Percentiles rank a stretch among this genome's conserved stretches.
Evolutionary conservation across 2,888 invertebrate genomes (phyloP).

Genomic region (Drosophila diplacantha): DNA sequence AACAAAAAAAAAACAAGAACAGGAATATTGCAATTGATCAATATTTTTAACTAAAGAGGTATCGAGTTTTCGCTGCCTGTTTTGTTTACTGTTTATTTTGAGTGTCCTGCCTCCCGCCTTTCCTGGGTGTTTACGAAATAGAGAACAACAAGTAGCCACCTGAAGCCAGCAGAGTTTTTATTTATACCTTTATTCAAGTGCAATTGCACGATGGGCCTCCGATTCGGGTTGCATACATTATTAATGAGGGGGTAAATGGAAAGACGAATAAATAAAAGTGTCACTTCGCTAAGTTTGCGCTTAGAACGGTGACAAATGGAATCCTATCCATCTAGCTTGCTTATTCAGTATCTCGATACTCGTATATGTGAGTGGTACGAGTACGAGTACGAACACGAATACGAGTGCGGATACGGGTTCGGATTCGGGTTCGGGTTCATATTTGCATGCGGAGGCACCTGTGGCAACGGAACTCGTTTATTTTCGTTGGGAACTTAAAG

Average conservation of each 20-base stretch:
- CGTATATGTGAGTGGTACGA: constrained; percentile 2
- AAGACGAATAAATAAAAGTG: constrained; percentile 16
- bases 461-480: constrained; percentile 37
- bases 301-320: constrained; percentile 40
- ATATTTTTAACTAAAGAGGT: neutral
- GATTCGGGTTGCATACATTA: constrained; percentile 29
- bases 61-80: neutral
- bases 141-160: constrained; percentile 11
- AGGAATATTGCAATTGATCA: neutral
- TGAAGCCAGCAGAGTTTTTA: constrained; percentile 23
- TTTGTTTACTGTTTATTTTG: neutral
- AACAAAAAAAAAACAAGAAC: neutral
- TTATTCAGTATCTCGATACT: constrained; percentile 7
- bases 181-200: constrained; percentile 23
- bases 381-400: neutral
- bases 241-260: constrained; percentile 16
- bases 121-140: neutral
- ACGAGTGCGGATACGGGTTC: too few species aligned
- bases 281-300: constrained; percentile 18
- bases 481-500: constrained; percentile 41
- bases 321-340: constrained; percentile 29
- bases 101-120: constrained; percentile 1
- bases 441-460: constrained; percentile 34
- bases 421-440: neutral
- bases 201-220: constrained; percentile 11